Evolutionary conservation across 2,888 invertebrate genomes (phyloP).

Genomic region (Germaria angustata): DNA sequence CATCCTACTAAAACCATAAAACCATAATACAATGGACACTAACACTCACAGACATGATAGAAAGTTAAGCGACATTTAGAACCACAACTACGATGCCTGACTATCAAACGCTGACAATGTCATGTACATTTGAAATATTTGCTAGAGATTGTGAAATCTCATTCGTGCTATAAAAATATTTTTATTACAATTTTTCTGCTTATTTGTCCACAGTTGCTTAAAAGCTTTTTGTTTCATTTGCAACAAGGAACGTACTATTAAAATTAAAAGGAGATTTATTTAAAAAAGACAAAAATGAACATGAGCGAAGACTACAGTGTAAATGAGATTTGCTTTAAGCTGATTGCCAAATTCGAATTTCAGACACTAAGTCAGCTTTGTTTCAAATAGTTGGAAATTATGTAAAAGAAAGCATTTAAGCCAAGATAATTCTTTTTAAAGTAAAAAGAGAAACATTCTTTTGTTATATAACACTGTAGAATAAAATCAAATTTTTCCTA

Average conservation of each 20-base stretch:
- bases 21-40: background rate
- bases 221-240: background rate
- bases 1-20: slow-evolving; percentile 20
- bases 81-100: slow-evolving; percentile 44
- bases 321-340: slow-evolving; percentile 24
- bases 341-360: background rate
- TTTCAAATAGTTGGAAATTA: background rate
- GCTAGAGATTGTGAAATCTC: slow-evolving; percentile 56
- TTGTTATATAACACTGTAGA: too few species aligned
- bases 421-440: too few species aligned
- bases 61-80: slow-evolving; percentile 50
- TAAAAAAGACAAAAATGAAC: background rate
- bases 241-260: background rate
- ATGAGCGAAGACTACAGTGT: background rate
- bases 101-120: slow-evolving; percentile 57
- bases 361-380: background rate
- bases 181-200: slow-evolving; percentile 20
- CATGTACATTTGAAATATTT: slow-evolving; percentile 61
- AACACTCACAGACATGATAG: background rate
- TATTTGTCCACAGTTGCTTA: background rate
- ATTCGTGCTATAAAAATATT: slow-evolving; percentile 56
- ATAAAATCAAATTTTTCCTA: too few species aligned
- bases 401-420: too few species aligned
- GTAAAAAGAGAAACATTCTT: too few species aligned
- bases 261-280: slow-evolving; percentile 15